Evolutionary conservation across 2,888 invertebrate species (phyloP).

Genomic region (Hirtodrosophila confusa): DNA sequence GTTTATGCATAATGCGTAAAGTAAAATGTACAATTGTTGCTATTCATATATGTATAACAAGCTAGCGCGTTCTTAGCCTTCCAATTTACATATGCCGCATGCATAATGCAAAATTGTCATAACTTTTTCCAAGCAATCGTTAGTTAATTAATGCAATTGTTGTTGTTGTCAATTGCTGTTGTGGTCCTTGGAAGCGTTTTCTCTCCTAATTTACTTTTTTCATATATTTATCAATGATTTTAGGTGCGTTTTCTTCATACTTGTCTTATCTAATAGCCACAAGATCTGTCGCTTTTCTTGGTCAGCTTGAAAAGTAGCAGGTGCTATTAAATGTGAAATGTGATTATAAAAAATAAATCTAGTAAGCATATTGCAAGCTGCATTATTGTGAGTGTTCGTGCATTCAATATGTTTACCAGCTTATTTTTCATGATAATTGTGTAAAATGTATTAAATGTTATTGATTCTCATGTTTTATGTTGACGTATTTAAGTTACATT

Average conservation of each 20-base stretch:
- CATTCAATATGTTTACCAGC: conserved; percentile 61
- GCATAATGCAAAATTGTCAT: conserved; percentile 68
- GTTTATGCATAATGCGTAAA: conserved; percentile 55
- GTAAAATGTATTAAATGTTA: conserved; percentile 16
- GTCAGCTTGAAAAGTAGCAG: conserved; percentile 60
- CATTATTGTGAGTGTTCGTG: conserved; percentile 1
- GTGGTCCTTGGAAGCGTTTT: conserved; percentile 22
- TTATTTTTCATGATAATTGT: conserved; percentile 41
- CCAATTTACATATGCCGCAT: conserved; percentile 59
- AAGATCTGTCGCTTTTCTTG: conserved; percentile 57
- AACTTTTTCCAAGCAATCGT: conserved; percentile 53
- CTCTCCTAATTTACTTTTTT: conserved; percentile 19
- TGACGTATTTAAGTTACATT: conserved; percentile 34
- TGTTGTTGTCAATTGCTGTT: too few species aligned
- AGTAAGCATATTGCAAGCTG: conserved; percentile 55
- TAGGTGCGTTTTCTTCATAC: conserved; percentile 16
- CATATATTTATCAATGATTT: conserved; percentile 38
- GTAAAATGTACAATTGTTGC: conserved; percentile 76
- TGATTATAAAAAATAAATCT: conserved; percentile 59
- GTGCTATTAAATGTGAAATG: conserved; percentile 54
- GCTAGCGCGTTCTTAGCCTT: conserved; percentile 64
- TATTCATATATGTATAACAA: conserved; percentile 75
- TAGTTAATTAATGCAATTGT: conserved; percentile 10
- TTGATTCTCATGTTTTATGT: conserved; percentile 5
- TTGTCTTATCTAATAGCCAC: conserved; percentile 45